Conservation (phyloP, 2,888 invertebrate genomes). For the Eupithecia tripunctaria region DNA sequence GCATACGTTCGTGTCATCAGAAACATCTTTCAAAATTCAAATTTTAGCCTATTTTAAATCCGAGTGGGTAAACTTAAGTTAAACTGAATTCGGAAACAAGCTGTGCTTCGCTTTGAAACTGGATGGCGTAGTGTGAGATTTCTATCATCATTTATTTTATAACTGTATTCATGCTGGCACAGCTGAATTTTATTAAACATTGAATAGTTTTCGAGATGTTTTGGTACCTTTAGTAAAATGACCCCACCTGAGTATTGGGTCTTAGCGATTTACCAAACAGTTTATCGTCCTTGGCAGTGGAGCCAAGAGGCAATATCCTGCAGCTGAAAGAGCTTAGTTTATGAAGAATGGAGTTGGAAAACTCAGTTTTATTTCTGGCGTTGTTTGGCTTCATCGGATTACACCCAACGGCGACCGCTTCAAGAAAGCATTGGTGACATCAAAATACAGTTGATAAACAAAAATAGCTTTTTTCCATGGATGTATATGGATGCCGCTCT, state of each 20-base stretch:
- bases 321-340: neutral
- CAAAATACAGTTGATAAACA: neutral
- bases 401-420: neutral
- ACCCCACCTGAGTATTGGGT: neutral
- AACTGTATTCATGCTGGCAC: neutral
- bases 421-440: neutral
- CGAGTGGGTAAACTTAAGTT: neutral
- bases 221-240: neutral
- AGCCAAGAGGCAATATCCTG: slow-evolving; percentile 25
- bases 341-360: neutral
- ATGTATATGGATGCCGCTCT: too few relatives aligned
- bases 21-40: neutral
- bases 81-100: neutral
- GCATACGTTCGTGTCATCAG: neutral
- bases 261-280: slow-evolving; percentile 2
- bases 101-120: neutral
- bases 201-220: neutral
- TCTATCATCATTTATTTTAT: neutral
- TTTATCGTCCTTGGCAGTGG: slow-evolving; percentile 23
- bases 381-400: neutral
- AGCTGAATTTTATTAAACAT: neutral
- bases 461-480: too few relatives aligned
- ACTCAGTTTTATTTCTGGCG: neutral
- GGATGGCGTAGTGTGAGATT: neutral
- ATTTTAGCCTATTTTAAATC: neutral